Evolutionary conservation across 2,797 vertebrate species (phyloP), one percentile per base, ranked within the genome.

Genomic region (Oreortyx pictus): DNA sequence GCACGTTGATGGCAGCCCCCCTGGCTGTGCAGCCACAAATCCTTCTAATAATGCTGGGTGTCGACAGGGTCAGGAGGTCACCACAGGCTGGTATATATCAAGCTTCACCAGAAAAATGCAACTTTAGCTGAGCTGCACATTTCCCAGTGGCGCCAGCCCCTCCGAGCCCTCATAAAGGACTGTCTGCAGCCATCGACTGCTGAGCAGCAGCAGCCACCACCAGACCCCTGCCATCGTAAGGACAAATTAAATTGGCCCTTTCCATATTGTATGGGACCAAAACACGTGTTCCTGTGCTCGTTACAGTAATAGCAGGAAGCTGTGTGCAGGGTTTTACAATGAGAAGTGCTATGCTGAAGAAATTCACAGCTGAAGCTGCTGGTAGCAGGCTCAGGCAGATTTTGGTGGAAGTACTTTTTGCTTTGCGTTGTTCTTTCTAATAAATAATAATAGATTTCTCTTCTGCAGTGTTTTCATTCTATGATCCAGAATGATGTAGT

Each of bases 111-210:
- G 82, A 87, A 94, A 94, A 95, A 96, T 87, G 89, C 86, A 79
- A 50, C 90, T 93, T 92, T 46, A 91, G 95, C 94, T 93, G 95
- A 92, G 88, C 96, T 83, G 91, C 94, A 92, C 96, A 82, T 95
- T 86, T 96, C 87, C 92, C 71, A 2, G 93, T 97, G 98, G 98
- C 98, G 97, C 98, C 98, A 98, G 97, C 97, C 96, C 95, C 97
- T 95, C 97, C 93, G 46, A 95, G 97, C 96, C 96, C 97, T 98
- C 97, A 95, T 98, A 98, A 98, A 97, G 93, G 27, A 5, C 87
- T 70, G 93, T 95, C 89, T 97, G 95, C 89, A 94, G 85, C 93
- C 95, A 37, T 64, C 41, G 31, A 37, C 90, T 89, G 93, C 95
- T 93, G 93, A 80, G 88, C 20, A 81, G 54, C 61, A 90, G 78